Base-by-base conservation (phyloP, 1,140 invertebrate genomes). In the Melipona quadrifasciata region DNA sequence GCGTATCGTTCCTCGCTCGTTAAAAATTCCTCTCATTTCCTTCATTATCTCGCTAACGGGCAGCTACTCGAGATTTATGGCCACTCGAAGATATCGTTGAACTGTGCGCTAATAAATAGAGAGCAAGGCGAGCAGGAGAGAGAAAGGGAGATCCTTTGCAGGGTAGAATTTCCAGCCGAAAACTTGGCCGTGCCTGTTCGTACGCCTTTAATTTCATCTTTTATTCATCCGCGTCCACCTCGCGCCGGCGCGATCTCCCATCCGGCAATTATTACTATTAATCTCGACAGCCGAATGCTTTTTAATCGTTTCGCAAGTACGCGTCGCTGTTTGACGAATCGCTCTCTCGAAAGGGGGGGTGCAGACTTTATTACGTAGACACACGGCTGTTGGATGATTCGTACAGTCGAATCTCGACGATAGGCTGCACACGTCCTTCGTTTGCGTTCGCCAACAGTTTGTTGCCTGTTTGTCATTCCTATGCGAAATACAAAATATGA, bases 21-120 rank as follows among this genome's bases (percentile, higher is more conserved):
- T 61, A 70, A 51, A 51, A 81, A 55, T 76, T n/a, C 61, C 64
- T 65, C 73, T 57, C 73, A 39, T 68, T 76, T 76, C 47, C 80
- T 76, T 82, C 73, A 77, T 82, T 82, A 82, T 82, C 73, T 68
- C 21, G 73, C 51, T 82, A 82, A 79, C 82, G 39, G 75, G 75
- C 74, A 78, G 70, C 82, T 53, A 71, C 73, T 71, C 67, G 65
- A 79, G 53, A 65, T 79, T 84, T 84, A 78, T 79, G 71, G 34
- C 76, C 61, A 68, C 82, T 73, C 72, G 58, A 76, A 82, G 73
- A 39, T 76, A 76, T 55, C 73, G 73, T 76, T 53, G 73, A 76
- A 75, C 61, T 34, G 58, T 68, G 51, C 61, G n/a, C 31, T 82
- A 82, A 82, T 82, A 67, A 77, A 76, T 76, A 82, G 73, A 82